Evolutionary conservation across 1,140 invertebrate genomes (phyloP).

Genomic region (Achatina immaculata): DNA sequence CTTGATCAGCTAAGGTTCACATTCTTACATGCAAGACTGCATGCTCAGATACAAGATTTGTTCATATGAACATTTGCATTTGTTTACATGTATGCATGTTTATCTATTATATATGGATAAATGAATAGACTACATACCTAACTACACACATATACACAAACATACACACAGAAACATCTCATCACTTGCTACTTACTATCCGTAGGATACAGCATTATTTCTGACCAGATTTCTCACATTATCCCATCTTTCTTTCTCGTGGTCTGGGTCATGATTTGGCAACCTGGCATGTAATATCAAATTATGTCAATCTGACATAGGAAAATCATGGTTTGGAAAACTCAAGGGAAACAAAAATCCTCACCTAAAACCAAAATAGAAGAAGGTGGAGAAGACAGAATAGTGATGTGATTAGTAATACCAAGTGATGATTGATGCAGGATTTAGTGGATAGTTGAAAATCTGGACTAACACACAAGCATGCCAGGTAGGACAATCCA

Average conservation of each 20-base stretch:
- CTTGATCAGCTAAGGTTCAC: too few relatives aligned
- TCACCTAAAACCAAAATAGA: neutral
- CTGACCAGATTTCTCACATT: neutral
- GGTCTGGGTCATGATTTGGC: neutral
- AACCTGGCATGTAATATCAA: neutral
- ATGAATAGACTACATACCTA: neutral
- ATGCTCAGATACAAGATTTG: too few relatives aligned
- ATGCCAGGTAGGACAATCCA: too few relatives aligned
- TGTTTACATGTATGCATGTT: neutral
- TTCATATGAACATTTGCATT: neutral
- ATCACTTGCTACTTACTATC: slow-evolving; percentile 32
- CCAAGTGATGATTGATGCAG: neutral
- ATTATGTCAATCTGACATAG: neutral
- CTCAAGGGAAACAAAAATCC: neutral
- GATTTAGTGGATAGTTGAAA: too few relatives aligned
- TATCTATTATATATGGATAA: too few relatives aligned
- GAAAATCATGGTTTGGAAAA: neutral
- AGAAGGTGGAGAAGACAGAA: neutral
- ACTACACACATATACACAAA: neutral
- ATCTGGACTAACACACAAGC: too few relatives aligned
- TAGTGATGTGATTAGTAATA: neutral
- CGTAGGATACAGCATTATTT: neutral
- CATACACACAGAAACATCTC: neutral
- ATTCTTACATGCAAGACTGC: too few relatives aligned
- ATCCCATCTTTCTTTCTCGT: slow-evolving; percentile 23